Percentiles rank a stretch among this genome's conserved stretches.
phyloP scores from a whole-genome alignment of 2,888 invertebrate genomes.

The Ptilodon capucinus region DNA sequence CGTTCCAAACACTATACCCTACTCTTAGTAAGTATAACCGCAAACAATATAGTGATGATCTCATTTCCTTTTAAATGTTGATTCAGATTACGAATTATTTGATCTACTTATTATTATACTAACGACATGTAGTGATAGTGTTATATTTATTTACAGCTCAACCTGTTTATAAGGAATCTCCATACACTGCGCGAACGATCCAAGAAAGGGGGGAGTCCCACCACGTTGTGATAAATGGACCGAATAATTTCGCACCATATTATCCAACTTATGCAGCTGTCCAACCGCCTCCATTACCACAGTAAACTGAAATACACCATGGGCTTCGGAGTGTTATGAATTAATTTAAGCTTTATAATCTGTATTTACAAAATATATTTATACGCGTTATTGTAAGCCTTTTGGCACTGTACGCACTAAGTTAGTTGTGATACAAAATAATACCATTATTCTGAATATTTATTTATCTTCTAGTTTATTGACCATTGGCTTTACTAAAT shows the following conservation, averaged over 20 bases:
- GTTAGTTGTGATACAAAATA: conserved; percentile 24
- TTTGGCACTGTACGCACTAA: conserved; percentile 28
- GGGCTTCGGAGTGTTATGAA: background rate
- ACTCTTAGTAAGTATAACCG: conserved; percentile 62
- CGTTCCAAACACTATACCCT: conserved; percentile 66
- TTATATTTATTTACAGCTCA: conserved; percentile 72
- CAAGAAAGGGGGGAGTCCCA: conserved; percentile 85
- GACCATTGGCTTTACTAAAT: background rate
- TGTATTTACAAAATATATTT: conserved; percentile 26
- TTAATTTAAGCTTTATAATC: conserved; percentile 25
- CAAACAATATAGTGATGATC: background rate
- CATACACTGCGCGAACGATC: conserved; percentile 83
- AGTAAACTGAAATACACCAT: conserved; percentile 33
- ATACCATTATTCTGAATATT: conserved; percentile 4
- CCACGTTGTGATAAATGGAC: conserved; percentile 77
- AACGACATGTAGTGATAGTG: background rate
- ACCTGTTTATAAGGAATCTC: conserved; percentile 85
- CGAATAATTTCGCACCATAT: conserved; percentile 79
- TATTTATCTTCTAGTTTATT: conserved; percentile 2
- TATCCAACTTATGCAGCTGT: conserved; percentile 84
- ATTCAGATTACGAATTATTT: background rate
- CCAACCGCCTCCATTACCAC: conserved; percentile 79
- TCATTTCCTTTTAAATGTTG: background rate
- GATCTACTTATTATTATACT: no score
- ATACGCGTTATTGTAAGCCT: conserved; percentile 23